These are phyloP conservation scores for Calephelis perditalis DNA, from an alignment of 2,888 invertebrate genomes.

Conservation along the genomic window DNA sequence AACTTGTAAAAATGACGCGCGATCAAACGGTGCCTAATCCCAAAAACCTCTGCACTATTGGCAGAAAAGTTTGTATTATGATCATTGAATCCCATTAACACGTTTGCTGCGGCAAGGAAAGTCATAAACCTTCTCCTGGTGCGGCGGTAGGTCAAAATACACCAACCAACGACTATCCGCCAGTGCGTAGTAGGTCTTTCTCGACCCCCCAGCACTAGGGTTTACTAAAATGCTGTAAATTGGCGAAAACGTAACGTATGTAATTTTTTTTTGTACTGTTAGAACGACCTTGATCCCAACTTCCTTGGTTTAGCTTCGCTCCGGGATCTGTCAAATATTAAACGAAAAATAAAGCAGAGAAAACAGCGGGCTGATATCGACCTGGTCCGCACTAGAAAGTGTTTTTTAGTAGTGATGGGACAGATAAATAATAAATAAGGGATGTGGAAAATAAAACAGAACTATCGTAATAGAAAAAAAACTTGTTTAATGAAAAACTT, in stretches of 20 bases:
- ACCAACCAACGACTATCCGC: not conserved
- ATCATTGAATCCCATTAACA: constrained; percentile 3
- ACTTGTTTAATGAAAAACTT: not conserved
- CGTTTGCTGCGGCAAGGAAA: too few species aligned
- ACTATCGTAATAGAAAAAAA: constrained; percentile 14
- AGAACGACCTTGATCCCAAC: not conserved
- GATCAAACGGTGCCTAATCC: not conserved
- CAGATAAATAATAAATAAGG: constrained; percentile 27
- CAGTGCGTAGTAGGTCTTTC: too few species aligned
- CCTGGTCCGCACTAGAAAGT: constrained; percentile 33
- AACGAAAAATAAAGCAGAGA: constrained; percentile 26
- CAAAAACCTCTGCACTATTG: not conserved
- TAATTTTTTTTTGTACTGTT: not conserved
- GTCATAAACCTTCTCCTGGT: too few species aligned
- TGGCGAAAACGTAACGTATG: not conserved
- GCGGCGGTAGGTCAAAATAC: too few species aligned
- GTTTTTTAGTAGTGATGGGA: constrained; percentile 35
- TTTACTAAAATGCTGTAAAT: not conserved
- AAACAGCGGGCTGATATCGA: constrained; percentile 29
- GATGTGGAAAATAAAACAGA: too few species aligned
- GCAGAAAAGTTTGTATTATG: constrained; percentile 6
- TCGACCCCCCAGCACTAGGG: not conserved
- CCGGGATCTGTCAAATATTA: too few species aligned
- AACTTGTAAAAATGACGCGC: too few species aligned
- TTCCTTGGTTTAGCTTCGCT: too few species aligned